phyloP scores from a whole-genome alignment of 2,113 vertebrate species.

The Lathamus discolor region DNA sequence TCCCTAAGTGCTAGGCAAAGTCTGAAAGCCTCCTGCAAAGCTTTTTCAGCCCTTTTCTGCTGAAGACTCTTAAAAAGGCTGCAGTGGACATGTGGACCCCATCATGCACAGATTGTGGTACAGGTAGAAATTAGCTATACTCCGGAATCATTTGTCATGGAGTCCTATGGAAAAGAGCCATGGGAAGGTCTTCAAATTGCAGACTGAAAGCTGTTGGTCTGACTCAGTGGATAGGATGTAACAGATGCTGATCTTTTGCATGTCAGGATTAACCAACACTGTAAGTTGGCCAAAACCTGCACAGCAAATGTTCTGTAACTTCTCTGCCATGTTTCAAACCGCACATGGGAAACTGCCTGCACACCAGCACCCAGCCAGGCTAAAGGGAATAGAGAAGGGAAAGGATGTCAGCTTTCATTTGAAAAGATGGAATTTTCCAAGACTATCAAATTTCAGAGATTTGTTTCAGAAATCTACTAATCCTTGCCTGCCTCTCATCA shows the following conservation, averaged over 20 bases:
- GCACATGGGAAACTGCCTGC: neutral
- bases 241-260: slow-evolving; percentile 16
- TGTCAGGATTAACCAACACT: slow-evolving; percentile 35
- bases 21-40: neutral
- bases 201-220: neutral
- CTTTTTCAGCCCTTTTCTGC: neutral
- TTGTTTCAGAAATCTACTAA: neutral
- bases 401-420: neutral
- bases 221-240: neutral
- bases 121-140: rapidly evolving
- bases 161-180: neutral
- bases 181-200: neutral
- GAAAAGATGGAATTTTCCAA: neutral
- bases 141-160: neutral
- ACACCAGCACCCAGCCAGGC: neutral
- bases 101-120: rapidly evolving
- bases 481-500: neutral
- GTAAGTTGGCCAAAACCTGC: neutral
- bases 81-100: rapidly evolving
- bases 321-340: neutral
- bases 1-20: neutral
- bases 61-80: neutral
- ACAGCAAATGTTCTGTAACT: neutral
- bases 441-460: neutral
- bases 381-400: neutral